These are phyloP conservation scores for Alcedo atthis DNA, from an alignment of 2,797 vertebrate genomes.

Conservation along the genomic window DNA sequence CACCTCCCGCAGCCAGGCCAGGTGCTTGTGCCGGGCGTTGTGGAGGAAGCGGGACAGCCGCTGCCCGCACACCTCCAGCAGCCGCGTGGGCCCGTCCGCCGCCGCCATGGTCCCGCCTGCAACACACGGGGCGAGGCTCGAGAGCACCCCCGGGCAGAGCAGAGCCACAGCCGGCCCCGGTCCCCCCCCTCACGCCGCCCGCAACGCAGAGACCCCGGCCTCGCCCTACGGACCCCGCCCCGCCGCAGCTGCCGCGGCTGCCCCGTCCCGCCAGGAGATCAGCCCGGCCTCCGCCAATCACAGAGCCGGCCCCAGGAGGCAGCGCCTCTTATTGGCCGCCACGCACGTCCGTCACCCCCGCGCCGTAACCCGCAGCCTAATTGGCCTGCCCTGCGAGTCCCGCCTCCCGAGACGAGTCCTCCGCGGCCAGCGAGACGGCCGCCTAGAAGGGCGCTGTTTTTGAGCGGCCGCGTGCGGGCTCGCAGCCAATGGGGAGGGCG, in stretches of 20 bases:
- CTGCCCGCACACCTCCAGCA: constrained; percentile 84
- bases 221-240: accelerated
- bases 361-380: accelerated
- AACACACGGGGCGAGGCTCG: accelerated
- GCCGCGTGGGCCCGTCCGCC: constrained; percentile 76
- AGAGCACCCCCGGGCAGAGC: accelerated
- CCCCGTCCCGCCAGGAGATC: accelerated
- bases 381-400: accelerated
- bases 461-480: background rate
- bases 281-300: background rate
- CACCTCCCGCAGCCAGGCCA: constrained; percentile 93
- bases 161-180: no score
- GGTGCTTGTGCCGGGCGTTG: constrained; percentile 82
- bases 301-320: accelerated
- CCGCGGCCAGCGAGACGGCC: accelerated
- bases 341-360: accelerated
- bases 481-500: background rate
- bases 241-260: accelerated
- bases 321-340: accelerated
- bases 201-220: background rate
- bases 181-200: background rate
- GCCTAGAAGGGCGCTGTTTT: accelerated
- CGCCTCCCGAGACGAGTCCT: background rate
- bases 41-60: constrained; percentile 82
- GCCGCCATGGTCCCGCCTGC: constrained; percentile 80